Base-by-base conservation (phyloP, 2,113 vertebrate species). In the Brachirus orientalis region DNA sequence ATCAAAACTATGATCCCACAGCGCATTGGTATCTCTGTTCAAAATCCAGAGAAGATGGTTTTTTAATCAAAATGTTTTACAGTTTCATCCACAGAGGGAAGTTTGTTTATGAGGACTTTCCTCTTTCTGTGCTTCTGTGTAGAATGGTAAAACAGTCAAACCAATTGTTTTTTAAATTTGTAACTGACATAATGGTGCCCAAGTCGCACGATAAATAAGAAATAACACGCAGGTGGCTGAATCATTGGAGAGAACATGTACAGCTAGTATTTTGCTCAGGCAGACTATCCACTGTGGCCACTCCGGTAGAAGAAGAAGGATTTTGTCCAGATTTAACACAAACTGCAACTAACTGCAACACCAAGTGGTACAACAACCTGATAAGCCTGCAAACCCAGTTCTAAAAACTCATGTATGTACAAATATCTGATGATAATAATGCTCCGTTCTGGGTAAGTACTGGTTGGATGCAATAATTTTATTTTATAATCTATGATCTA, bases 11-110 rank as follows among this genome's bases (percentile, higher is more conserved):
- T 63, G 47, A 51, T 79, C 28, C 12, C 38, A 1, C 2, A 16
- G 45, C 60, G 40, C 19, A 36, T n/a, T 16, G 11, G 55, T 14
- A 38, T n/a, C 8, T 19, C 35, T 61, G n/a, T 56, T 6, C 56
- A 71, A n/a, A n/a, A n/a, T n/a, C n/a, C n/a, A n/a, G n/a, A n/a
- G n/a, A n/a, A n/a, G 0, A 13, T 59, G 35, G 50, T 65, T 76
- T 77, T 72, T 60, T 63, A 50, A 19, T 72, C 55, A 50, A 36
- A 53, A 64, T 54, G 60, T 69, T 75, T 77, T 63, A 43, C 51
- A 70, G 38, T 84, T n/a, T 77, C 40, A 72, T 58, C 65, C 41
- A 2, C 33, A 61, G 53, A 52, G 44, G 4, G 41, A 72, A 43
- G 36, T 64, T 16, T 10, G 11, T 68, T 63, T 43, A n/a, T 6